Evolutionary conservation across 2,888 invertebrate species (phyloP).

Genomic region (Napeogenes inachia): DNA sequence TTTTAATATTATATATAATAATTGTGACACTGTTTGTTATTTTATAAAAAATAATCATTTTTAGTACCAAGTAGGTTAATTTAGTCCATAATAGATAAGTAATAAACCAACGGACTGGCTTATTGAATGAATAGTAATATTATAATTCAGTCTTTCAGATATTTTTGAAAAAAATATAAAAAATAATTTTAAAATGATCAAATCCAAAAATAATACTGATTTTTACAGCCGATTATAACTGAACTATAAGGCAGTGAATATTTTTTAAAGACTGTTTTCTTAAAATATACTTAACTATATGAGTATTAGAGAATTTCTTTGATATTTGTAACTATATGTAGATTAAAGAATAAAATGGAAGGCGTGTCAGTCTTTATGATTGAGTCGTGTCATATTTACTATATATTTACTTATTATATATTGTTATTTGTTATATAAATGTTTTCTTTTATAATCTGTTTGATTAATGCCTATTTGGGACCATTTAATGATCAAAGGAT

Average conservation of each 20-base stretch:
- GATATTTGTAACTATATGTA: conserved; percentile 10
- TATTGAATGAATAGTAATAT: too few relatives aligned
- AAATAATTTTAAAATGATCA: too few relatives aligned
- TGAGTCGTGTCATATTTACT: background rate
- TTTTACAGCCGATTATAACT: background rate
- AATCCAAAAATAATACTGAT: conserved; percentile 1
- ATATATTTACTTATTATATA: background rate
- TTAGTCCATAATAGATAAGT: background rate
- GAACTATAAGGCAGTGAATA: background rate
- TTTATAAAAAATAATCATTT: too few relatives aligned
- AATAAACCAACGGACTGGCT: background rate
- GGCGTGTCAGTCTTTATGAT: conserved; percentile 14
- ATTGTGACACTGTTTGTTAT: too few relatives aligned
- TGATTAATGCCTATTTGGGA: too few relatives aligned
- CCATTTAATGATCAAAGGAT: too few relatives aligned
- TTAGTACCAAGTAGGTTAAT: too few relatives aligned
- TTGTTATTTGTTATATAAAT: background rate
- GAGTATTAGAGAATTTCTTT: conserved; percentile 2
- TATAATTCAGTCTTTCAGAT: too few relatives aligned
- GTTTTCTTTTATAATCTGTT: too few relatives aligned
- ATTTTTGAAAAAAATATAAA: too few relatives aligned
- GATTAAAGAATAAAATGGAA: conserved; percentile 11
- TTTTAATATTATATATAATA: too few relatives aligned
- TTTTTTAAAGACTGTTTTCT: background rate
- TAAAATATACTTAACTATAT: background rate